Base-by-base conservation (phyloP, 37 sponge, comb jelly and placozoan species). In the Cladorhizidae sp. region DNA sequence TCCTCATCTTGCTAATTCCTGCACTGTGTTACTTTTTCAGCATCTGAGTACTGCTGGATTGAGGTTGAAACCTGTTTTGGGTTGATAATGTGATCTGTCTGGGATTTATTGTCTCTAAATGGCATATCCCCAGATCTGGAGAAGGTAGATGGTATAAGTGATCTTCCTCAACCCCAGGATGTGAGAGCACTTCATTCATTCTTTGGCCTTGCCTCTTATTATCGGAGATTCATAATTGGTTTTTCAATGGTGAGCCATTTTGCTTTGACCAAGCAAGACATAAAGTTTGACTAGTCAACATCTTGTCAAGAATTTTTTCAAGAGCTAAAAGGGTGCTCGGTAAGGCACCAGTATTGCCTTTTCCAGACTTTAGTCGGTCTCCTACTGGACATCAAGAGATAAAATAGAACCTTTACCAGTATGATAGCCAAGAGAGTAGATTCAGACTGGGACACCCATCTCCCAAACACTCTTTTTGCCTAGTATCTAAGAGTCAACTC, bases 301-400 rank as follows among this genome's bases (percentile, higher is more conserved):
- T 74, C 42, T 9, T 73, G 79, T n/a, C 67, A 86, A 50, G 54
- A 14, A 36, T 70, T 68, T 21, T 86, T 86, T 52, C 39, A 80
- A 62, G 80, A 72, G 55, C 37, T 86, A 22, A 51, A 61, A 28
- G 42, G 72, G 40, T 15, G 64, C 1, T 73, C 79, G 6, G 26
- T 42, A 26, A 72, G 40, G 75, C 78, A 31, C 79, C 64, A 71
- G 73, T 18, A n/a, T 45, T 86, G 40, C 54, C 86, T 17, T 73
- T 55, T 38, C 79, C 78, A 8, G 73, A 86, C 58, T 56, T 32
- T 40, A 45, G 23, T 6, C 40, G 41, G 40, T 51, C 73, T 85
- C 39, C 70, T 57, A 31, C 62, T 85, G 74, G 86, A 85, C n/a
- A n/a, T n/a, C n/a, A n/a, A n/a, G n/a, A n/a, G n/a, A n/a, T n/a